Base-by-base conservation (phyloP, 2,888 invertebrate species). In the Bembecia ichneumoniformis region DNA sequence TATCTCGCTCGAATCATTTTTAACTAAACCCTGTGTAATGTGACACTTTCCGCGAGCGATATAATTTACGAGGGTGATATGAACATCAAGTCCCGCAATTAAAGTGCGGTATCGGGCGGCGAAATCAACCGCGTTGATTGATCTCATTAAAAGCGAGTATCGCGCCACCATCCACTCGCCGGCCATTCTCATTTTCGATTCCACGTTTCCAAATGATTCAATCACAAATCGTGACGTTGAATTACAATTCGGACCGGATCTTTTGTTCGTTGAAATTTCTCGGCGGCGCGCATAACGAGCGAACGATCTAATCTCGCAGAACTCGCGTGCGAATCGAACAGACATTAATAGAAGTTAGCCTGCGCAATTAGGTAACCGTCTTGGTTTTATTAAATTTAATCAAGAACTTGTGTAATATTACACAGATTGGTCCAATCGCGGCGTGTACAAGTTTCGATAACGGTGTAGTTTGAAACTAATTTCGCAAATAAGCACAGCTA, bases 301-400 rank as follows among this genome's bases (percentile, higher is more conserved):
- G 63, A 77, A 75, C 77, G 72, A 79, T 77, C 63, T 65, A 58
- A 72, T 71, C 69, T 63, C 65, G 62, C 67, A 67, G 68, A 73
- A 74, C 71, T 70, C 46, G 60, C 49, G 69, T 70, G 66, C 71
- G 70, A 84, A 84, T 84, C 82, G 81, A 86, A 84, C 78, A 76
- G 72, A 81, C 84, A 77, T 83, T 84, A 84, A 82, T 79, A 80
- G 77, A 86, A 86, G 74, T 86, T 81, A 67, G 67, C 67, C 62
- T 63, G 72, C 77, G 80, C 84, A 86, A 84, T 87, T 87, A 86
- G 77, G 76, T 77, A 80, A 77, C 77, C 79, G 73, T 82, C 86
- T 84, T 81, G 80, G 81, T 86, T 87, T 87, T 87, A 86, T 87
- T 86, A 87, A 87, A 86, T 87, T 87, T 87, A 87, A 87, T 86